phyloP scores from a whole-genome alignment of 2,888 invertebrate species.

The Cetonia aurata region DNA sequence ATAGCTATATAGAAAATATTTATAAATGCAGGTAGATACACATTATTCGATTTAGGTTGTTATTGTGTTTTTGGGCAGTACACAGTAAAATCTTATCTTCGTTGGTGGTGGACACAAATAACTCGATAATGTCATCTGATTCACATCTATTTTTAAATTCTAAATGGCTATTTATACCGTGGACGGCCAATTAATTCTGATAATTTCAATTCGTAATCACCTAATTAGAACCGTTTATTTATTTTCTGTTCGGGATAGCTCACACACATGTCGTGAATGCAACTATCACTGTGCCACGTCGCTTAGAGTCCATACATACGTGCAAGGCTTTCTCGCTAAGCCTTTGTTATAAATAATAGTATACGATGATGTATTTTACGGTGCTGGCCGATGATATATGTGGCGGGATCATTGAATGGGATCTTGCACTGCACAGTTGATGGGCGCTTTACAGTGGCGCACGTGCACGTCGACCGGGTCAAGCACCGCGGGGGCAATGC shows the following conservation, averaged over 20 bases:
- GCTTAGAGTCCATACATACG: background rate
- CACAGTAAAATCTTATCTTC: too few relatives aligned
- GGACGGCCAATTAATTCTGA: background rate
- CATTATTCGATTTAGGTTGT: too few relatives aligned
- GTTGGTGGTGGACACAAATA: too few relatives aligned
- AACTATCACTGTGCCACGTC: background rate
- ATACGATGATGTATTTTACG: conserved; percentile 19
- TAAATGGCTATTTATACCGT: background rate
- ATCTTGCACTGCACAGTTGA: conserved; percentile 51
- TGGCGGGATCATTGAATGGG: conserved; percentile 49
- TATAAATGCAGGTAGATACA: too few relatives aligned
- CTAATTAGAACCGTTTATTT: background rate
- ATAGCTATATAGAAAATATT: too few relatives aligned
- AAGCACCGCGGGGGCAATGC: conserved; percentile 66
- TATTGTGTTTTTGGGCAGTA: too few relatives aligned
- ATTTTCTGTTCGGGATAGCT: too few relatives aligned
- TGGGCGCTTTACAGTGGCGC: conserved; percentile 51
- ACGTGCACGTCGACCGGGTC: conserved; percentile 56
- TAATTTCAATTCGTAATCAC: background rate
- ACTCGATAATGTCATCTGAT: too few relatives aligned
- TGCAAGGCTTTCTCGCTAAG: conserved; percentile 4
- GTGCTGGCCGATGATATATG: conserved; percentile 32
- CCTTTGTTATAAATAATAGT: conserved; percentile 24
- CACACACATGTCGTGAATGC: too few relatives aligned
- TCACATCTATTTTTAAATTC: background rate